phyloP scores from a whole-genome alignment of 2,797 vertebrate genomes.

The Ctenopoma kingsleyae region DNA sequence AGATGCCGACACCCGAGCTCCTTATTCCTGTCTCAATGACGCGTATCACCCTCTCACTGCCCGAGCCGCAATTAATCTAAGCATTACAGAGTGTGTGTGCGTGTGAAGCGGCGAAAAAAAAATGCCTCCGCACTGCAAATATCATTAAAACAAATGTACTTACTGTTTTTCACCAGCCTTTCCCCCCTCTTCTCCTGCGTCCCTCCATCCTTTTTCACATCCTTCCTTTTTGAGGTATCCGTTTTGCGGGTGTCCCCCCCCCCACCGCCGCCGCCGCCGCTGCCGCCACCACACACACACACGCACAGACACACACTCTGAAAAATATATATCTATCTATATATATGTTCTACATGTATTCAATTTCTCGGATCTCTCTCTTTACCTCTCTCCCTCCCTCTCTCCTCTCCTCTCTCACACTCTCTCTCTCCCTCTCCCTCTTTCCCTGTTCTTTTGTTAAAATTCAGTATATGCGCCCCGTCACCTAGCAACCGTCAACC shows the following conservation, averaged over 20 bases:
- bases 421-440: conserved; percentile 75
- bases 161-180: conserved; percentile 88
- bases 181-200: conserved; percentile 87
- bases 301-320: conserved; percentile 52
- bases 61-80: conserved; percentile 76
- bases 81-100: conserved; percentile 47
- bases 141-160: conserved; percentile 81
- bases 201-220: conserved; percentile 88
- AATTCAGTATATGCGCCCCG: conserved; percentile 91
- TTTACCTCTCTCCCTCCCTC: conserved; percentile 73
- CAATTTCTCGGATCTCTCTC: conserved; percentile 84
- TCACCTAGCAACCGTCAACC: conserved; percentile 91
- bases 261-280: conserved; percentile 43
- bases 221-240: conserved; percentile 87
- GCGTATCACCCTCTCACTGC: conserved; percentile 68
- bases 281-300: conserved; percentile 46
- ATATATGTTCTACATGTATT: conserved; percentile 88
- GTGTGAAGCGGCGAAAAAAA: conserved; percentile 26
- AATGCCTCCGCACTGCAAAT: conserved; percentile 75
- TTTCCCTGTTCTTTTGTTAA: conserved; percentile 90
- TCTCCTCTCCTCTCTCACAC: conserved; percentile 63
- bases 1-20: conserved; percentile 79
- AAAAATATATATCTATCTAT: conserved; percentile 81
- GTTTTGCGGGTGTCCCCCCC: conserved; percentile 85
- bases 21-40: conserved; percentile 76